phyloP scores from a whole-genome alignment of 2,888 invertebrate species.

The Clistopyga incitator region DNA sequence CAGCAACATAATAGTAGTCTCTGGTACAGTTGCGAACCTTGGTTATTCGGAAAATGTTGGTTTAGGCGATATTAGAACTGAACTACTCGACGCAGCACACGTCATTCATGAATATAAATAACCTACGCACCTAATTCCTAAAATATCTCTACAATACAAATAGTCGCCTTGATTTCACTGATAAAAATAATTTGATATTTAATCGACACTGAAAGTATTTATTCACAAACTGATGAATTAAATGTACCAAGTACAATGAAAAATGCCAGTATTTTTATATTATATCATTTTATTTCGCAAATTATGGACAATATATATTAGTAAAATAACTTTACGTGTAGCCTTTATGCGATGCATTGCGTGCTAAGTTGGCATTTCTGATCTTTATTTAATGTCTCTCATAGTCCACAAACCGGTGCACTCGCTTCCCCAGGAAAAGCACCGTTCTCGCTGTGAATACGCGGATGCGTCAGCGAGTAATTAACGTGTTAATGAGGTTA shows the following conservation, averaged over 20 bases:
- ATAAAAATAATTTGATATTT: no score
- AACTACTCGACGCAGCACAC: neutral
- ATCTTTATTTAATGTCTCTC: conserved; percentile 16
- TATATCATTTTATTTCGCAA: neutral
- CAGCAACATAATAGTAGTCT: conserved; percentile 36
- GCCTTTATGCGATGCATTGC: neutral
- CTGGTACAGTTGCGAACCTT: conserved; percentile 3
- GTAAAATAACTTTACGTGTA: neutral
- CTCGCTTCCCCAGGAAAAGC: conserved; percentile 3
- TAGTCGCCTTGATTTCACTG: neutral
- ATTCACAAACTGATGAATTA: no score
- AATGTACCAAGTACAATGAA: no score
- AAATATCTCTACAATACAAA: neutral
- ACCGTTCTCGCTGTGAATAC: conserved; percentile 13
- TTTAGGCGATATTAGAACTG: conserved; percentile 17
- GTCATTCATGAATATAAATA: neutral
- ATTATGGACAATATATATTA: neutral
- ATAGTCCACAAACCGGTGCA: neutral
- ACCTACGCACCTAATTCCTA: neutral
- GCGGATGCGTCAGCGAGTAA: conserved; percentile 33
- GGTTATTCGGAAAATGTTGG: conserved; percentile 41
- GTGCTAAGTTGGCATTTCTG: neutral
- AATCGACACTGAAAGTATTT: no score
- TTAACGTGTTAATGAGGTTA: conserved; percentile 53
- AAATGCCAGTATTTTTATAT: no score